phyloP scores from a whole-genome alignment of 2,113 vertebrate species.

The Sciurus niger region DNA sequence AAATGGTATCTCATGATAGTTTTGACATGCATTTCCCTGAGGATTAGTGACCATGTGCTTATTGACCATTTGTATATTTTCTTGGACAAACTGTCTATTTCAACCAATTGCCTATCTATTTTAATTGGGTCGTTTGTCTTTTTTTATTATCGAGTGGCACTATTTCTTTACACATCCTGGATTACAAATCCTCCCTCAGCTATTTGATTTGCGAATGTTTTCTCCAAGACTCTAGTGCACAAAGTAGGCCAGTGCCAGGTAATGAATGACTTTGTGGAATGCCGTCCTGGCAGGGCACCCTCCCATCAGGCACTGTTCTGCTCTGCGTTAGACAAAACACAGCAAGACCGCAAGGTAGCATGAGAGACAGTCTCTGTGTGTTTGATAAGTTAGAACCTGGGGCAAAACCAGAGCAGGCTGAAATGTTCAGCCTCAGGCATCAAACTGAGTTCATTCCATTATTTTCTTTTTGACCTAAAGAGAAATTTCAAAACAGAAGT shows the following conservation, averaged over 20 bases:
- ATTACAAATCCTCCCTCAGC: not conserved
- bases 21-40: not conserved
- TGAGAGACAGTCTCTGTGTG: not conserved
- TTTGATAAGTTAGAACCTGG: slow-evolving; percentile 64
- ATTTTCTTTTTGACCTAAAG: slow-evolving; percentile 56
- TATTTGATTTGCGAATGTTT: not conserved
- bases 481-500: slow-evolving; percentile 38
- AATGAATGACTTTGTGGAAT: not conserved
- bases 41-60: not conserved
- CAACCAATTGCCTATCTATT: slow-evolving; percentile 1
- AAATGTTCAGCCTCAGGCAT: slow-evolving; percentile 51
- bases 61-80: slow-evolving; percentile 1
- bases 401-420: slow-evolving; percentile 51
- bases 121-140: not conserved
- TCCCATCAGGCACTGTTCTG: not conserved
- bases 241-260: not conserved
- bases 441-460: slow-evolving; percentile 38
- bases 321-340: slow-evolving; percentile 21
- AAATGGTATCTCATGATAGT: not conserved
- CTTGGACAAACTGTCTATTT: not conserved
- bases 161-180: not conserved
- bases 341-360: not conserved
- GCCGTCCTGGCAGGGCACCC: not conserved
- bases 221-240: not conserved
- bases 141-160: not conserved